These are phyloP conservation scores for Ips typographus DNA, from an alignment of 1,140 invertebrate species.

Conservation along the genomic window DNA sequence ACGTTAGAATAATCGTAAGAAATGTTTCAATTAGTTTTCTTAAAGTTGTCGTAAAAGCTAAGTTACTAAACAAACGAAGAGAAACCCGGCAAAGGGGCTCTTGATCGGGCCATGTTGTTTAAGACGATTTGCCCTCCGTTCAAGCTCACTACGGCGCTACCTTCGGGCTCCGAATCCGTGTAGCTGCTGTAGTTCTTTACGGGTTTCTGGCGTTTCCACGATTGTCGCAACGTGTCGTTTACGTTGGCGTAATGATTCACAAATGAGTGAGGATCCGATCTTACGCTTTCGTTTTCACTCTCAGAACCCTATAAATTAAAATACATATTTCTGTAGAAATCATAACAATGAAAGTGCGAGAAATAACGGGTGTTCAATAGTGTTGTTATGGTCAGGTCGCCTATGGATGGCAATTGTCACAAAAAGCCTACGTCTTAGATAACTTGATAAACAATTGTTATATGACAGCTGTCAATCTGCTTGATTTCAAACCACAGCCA, in stretches of 20 bases:
- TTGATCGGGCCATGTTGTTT: slow-evolving; percentile 95
- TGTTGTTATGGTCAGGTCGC: no score
- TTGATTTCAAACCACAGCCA: no score
- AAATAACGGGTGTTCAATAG: no score
- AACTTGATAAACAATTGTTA: no score
- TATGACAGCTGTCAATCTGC: no score
- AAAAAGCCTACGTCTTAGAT: no score
- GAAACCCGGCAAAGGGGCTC: slow-evolving; percentile 93
- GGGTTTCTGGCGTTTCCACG: slow-evolving; percentile 90
- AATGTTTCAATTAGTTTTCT: not conserved
- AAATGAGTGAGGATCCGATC: slow-evolving; percentile 89
- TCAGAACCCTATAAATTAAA: slow-evolving; percentile 69
- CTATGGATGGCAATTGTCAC: no score
- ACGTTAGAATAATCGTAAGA: not conserved
- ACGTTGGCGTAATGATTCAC: slow-evolving; percentile 96
- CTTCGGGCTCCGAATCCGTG: slow-evolving; percentile 89
- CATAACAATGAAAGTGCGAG: no score
- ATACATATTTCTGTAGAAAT: no score
- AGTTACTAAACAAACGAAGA: slow-evolving; percentile 87
- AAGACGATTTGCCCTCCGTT: slow-evolving; percentile 96
- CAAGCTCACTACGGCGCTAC: slow-evolving; percentile 87
- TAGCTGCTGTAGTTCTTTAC: slow-evolving; percentile 88
- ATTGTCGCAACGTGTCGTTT: slow-evolving; percentile 90
- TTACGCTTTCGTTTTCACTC: slow-evolving; percentile 89
- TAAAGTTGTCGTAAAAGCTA: not conserved